A percentile compares a stretch with the other conserved stretches of the same genome.
Evolutionary conservation across 64 coral and sea anemone species (phyloP).

Genomic region (Catalaphyllia jardinei): DNA sequence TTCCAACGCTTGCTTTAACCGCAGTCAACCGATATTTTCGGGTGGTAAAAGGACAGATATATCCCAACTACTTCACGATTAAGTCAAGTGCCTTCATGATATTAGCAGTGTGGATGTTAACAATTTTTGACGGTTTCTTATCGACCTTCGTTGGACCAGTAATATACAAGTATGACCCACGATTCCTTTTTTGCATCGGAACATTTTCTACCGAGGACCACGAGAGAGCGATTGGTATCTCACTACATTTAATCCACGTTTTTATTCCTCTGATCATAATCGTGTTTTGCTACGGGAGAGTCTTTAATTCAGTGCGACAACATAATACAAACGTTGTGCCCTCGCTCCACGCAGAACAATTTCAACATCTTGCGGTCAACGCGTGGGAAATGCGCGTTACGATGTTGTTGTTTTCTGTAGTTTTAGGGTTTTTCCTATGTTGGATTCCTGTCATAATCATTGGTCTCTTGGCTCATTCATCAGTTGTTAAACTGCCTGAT

Average conservation of each 20-base stretch:
- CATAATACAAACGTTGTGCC: neutral
- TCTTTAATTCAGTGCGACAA: neutral
- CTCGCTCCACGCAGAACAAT: neutral
- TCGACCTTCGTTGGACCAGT: constrained; percentile 22
- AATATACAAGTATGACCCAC: neutral
- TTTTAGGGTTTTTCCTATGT: constrained; percentile 12
- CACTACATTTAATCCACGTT: neutral
- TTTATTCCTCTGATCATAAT: neutral
- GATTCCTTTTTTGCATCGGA: constrained; percentile 4
- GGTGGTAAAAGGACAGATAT: constrained; percentile 42
- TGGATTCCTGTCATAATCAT: constrained; percentile 37
- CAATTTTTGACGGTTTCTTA: constrained; percentile 3
- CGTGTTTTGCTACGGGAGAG: neutral
- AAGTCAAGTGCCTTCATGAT: constrained; percentile 39
- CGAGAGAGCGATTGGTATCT: neutral
- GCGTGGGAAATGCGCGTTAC: constrained; percentile 33
- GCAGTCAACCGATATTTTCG: constrained; percentile 52
- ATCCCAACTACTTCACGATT: constrained; percentile 36
- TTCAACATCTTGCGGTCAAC: neutral
- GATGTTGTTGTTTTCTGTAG: constrained; percentile 2
- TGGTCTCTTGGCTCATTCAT: constrained; percentile 10
- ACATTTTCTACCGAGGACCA: neutral
- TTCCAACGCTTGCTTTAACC: constrained; percentile 55
- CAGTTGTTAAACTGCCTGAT: neutral
- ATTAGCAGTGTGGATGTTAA: constrained; percentile 24